phyloP scores from a whole-genome alignment of 2,797 vertebrate species.

The Coilia nasus region DNA sequence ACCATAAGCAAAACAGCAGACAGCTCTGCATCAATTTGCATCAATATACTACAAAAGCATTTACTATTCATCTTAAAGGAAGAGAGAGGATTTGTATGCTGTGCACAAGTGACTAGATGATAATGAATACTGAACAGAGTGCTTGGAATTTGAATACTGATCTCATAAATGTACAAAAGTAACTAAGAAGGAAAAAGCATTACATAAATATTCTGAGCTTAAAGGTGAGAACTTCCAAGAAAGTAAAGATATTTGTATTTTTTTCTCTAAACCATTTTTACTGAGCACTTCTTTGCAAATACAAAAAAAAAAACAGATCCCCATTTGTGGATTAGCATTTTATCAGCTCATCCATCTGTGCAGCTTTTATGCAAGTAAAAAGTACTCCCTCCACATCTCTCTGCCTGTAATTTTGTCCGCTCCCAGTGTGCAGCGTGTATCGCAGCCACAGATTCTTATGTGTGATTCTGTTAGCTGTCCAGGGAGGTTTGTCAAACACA shows the following conservation, averaged over 20 bases:
- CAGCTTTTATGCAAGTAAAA: constrained; percentile 26
- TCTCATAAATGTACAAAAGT: no score
- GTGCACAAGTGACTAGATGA: no score
- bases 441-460: constrained; percentile 47
- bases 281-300: neutral
- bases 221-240: neutral
- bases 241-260: neutral
- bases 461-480: constrained; percentile 66
- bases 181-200: no score
- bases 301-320: neutral
- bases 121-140: no score
- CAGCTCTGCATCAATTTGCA: no score
- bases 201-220: neutral
- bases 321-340: constrained; percentile 15
- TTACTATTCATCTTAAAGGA: no score
- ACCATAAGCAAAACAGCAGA: no score
- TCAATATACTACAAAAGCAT: no score
- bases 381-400: neutral
- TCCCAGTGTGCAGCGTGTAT: neutral
- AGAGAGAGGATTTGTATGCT: no score
- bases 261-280: neutral
- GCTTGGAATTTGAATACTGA: no score
- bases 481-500: constrained; percentile 63
- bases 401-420: neutral
- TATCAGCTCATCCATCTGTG: neutral